Percentiles rank a stretch among this genome's conserved stretches.
Conservation (phyloP, 2,797 vertebrate species). For the Pangasius macronema region DNA sequence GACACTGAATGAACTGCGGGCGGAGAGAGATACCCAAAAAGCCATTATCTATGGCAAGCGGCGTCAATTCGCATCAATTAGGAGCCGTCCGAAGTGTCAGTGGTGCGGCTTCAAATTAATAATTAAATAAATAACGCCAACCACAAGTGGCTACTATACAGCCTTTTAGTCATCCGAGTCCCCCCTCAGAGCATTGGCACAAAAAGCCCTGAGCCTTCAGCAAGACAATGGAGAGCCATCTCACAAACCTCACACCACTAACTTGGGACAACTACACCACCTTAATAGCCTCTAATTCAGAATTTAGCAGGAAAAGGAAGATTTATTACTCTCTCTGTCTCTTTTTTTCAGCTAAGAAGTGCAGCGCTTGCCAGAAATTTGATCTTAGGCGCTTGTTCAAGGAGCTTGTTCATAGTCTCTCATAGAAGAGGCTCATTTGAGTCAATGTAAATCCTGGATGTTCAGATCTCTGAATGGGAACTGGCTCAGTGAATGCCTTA, state of each 20-base stretch:
- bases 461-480: neutral
- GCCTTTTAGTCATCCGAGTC: conserved; percentile 80
- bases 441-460: conserved; percentile 5
- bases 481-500: conserved; percentile 1
- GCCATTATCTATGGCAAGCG: conserved; percentile 80
- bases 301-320: conserved; percentile 52
- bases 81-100: conserved; percentile 82
- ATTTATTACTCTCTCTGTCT: conserved; percentile 48
- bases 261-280: conserved; percentile 65
- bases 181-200: conserved; percentile 74
- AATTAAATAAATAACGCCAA: conserved; percentile 83
- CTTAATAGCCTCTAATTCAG: conserved; percentile 52
- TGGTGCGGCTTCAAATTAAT: conserved; percentile 83
- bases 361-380: conserved; percentile 42
- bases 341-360: conserved; percentile 9
- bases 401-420: conserved; percentile 25
- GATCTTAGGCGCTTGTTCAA: conserved; percentile 35
- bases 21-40: conserved; percentile 79
- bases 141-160: conserved; percentile 78
- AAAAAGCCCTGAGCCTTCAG: conserved; percentile 78
- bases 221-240: conserved; percentile 59
- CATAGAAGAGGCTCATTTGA: conserved; percentile 9
- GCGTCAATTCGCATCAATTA: conserved; percentile 83
- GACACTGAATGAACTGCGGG: conserved; percentile 78
- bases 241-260: conserved; percentile 53